A percentile compares a stretch with the other conserved stretches of the same genome.
phyloP scores from a whole-genome alignment of 2,113 vertebrate species.

The Hypocryptadius cinnamomeus region DNA sequence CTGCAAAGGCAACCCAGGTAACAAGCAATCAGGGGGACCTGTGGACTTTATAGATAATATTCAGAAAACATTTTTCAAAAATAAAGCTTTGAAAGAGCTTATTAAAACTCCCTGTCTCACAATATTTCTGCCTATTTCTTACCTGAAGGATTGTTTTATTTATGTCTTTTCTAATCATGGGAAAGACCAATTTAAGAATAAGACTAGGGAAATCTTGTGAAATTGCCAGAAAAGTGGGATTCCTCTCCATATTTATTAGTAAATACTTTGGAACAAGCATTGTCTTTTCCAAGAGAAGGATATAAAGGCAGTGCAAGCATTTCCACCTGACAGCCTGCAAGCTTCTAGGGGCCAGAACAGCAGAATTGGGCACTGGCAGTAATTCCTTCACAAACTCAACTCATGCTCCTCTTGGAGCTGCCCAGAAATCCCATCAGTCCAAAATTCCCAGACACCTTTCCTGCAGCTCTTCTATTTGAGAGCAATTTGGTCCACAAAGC shows the following conservation, averaged over 20 bases:
- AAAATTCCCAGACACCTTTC: neutral
- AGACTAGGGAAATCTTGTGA: neutral
- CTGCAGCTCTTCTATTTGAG: neutral
- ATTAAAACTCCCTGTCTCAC: neutral
- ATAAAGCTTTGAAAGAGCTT: neutral
- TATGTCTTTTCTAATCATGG: neutral
- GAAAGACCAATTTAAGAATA: neutral
- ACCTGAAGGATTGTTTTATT: neutral
- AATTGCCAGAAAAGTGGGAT: neutral
- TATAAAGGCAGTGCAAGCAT: neutral
- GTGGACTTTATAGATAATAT: neutral
- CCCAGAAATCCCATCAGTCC: neutral
- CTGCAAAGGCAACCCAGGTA: neutral
- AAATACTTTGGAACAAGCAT: neutral
- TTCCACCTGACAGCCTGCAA: fast-evolving
- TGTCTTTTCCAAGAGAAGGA: neutral
- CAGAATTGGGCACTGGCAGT: neutral
- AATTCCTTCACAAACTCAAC: neutral
- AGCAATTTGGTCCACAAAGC: neutral
- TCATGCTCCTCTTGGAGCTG: neutral
- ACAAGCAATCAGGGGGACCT: neutral
- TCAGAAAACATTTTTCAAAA: neutral
- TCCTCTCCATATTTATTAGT: neutral
- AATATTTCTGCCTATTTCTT: neutral
- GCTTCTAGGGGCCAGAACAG: neutral